Evolutionary conservation across 2,113 vertebrate species (phyloP), one percentile per base, ranked within the genome.

Genomic region (Paramisgurnus dabryanus): DNA sequence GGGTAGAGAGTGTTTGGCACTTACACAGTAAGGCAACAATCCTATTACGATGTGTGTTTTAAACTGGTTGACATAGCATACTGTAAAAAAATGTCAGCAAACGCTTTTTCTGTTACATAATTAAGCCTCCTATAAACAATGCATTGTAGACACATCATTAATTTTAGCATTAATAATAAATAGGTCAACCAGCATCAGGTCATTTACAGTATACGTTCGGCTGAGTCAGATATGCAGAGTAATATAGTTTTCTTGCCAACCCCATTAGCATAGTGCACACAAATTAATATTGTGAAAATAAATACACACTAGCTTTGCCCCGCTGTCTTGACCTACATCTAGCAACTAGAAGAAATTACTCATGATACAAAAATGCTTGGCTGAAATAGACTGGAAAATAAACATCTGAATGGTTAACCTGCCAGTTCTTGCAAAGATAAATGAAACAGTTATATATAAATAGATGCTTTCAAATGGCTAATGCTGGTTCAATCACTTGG

Each of bases 111-210:
- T 22, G 61, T 74, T 57, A 15, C 8, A 73, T 66, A 22, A 27
- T 72, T 53, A 65, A 50, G 68, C 60, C 34, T 9, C n/a, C 41
- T 58, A 58, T 49, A 39, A 66, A 67, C 39, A 67, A 66, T 58
- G 22, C 47, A 22, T 49, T n/a, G 9, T 7, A 66, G 63, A 73
- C 50, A 45, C 11, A 9, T 18, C 11, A 63, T 80, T 72, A 65
- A 80, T 43, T 72, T 50, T 40, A 43, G 27, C 60, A 65, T 80
- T 63, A 80, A 80, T 53, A 55, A 65, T 80, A 55, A 64, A 80
- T 80, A 68, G 41, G 40, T 57, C 68, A 57, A 47, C 53, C 40
- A 18, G 27, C 40, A 61, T 74, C 15, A 61, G 12, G 41, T 22
- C n/a, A 58, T 41, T 73, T 53, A 34, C 53, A 70, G 53, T 4